Percentiles rank a stretch among this genome's conserved stretches.
Conservation (phyloP, 2,797 vertebrate species). For the Amblyopsis hoosieri region DNA sequence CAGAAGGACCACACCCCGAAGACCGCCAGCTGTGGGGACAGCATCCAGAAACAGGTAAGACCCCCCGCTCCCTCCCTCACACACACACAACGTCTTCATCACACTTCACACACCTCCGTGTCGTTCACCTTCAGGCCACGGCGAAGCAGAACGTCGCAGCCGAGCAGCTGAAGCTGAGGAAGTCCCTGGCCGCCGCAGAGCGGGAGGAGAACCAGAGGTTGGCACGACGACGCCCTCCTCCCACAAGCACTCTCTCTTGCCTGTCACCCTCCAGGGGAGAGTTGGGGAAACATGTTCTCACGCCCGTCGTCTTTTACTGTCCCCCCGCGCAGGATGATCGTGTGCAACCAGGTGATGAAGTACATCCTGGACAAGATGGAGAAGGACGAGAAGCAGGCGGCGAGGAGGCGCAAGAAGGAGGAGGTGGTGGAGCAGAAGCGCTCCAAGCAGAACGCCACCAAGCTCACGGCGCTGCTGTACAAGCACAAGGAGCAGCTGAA, state of each 20-base stretch:
- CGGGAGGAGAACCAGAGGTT: constrained; percentile 97
- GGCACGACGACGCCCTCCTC: not conserved
- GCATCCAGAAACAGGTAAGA: constrained; percentile 90
- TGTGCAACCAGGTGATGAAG: constrained; percentile 99
- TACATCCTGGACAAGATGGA: constrained; percentile 98
- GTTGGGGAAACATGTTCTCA: not conserved
- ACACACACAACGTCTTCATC: not conserved
- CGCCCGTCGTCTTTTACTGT: constrained; percentile 7
- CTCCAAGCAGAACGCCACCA: constrained; percentile 93
- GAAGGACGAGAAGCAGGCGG: constrained; percentile 98
- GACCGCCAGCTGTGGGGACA: constrained; percentile 84
- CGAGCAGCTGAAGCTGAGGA: constrained; percentile 95
- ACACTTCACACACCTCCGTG: not conserved
- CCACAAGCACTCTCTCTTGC: not conserved
- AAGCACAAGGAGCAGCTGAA: constrained; percentile 98
- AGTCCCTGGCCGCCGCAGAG: constrained; percentile 89
- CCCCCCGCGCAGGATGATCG: constrained; percentile 86
- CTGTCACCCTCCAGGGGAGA: not conserved
- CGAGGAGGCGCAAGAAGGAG: constrained; percentile 94
- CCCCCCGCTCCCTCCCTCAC: too few relatives aligned
- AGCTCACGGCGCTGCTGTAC: constrained; percentile 94
- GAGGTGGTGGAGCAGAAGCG: constrained; percentile 96
- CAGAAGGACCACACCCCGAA: constrained; percentile 86
- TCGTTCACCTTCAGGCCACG: constrained; percentile 73
- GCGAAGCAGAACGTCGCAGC: constrained; percentile 91